phyloP scores from a whole-genome alignment of 2,113 vertebrate species.

The Struthio camelus region DNA sequence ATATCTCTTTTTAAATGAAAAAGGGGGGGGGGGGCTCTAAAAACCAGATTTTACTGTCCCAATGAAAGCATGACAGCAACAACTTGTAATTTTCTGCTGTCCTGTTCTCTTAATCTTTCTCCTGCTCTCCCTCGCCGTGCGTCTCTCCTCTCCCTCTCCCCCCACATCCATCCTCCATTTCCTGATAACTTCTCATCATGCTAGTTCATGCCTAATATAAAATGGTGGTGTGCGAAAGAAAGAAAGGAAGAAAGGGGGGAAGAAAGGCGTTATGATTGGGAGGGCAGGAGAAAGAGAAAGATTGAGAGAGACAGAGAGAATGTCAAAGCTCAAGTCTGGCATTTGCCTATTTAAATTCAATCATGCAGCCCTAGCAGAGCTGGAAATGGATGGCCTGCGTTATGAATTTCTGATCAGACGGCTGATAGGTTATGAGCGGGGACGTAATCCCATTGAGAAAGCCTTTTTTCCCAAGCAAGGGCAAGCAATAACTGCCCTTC shows the following conservation, averaged over 20 bases:
- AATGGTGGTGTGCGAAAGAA: constrained; percentile 65
- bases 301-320: constrained; percentile 76
- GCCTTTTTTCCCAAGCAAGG: constrained; percentile 75
- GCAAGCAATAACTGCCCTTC: constrained; percentile 77
- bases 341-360: constrained; percentile 91
- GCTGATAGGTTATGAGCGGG: constrained; percentile 80
- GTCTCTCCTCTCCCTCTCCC: constrained; percentile 37
- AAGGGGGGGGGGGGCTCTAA: background rate
- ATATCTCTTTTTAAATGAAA: constrained; percentile 45
- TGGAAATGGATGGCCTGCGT: constrained; percentile 78
- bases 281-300: constrained; percentile 61
- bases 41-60: constrained; percentile 53
- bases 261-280: constrained; percentile 40
- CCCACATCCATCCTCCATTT: constrained; percentile 72
- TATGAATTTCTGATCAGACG: constrained; percentile 87
- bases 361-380: constrained; percentile 76
- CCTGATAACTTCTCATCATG: constrained; percentile 45
- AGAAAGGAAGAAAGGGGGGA: constrained; percentile 40
- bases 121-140: background rate
- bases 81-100: constrained; percentile 62
- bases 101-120: background rate
- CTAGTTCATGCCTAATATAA: constrained; percentile 49
- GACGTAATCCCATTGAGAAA: constrained; percentile 81
- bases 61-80: constrained; percentile 39
- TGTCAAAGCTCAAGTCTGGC: constrained; percentile 78